These are phyloP conservation scores for Schizotus pectinicornis DNA, from an alignment of 2,888 invertebrate genomes.

Conservation along the genomic window DNA sequence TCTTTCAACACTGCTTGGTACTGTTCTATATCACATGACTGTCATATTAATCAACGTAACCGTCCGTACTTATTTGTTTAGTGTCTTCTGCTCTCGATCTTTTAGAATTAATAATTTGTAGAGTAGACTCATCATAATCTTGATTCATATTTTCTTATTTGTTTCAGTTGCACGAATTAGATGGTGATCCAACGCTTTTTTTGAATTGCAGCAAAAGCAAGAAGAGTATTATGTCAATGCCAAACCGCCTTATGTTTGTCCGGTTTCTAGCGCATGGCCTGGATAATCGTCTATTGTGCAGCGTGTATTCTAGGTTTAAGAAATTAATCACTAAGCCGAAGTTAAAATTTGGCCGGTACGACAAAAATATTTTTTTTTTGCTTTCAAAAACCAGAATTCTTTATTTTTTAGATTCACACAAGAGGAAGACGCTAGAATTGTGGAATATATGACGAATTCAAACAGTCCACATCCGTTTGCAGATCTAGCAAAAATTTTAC, in stretches of 20 bases:
- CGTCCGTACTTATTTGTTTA: too few species aligned
- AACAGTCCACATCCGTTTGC: constrained; percentile 17
- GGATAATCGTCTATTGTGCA: constrained; percentile 31
- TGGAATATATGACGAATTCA: constrained; percentile 24
- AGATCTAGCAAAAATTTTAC: constrained; percentile 34
- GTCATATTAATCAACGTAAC: too few species aligned
- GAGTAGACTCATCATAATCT: too few species aligned
- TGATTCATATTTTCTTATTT: too few species aligned
- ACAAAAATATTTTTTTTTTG: background rate
- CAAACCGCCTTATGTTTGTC: constrained; percentile 34
- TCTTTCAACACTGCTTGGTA: too few species aligned
- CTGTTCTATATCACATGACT: too few species aligned
- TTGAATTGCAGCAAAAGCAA: constrained; percentile 18
- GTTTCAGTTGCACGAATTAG: constrained; percentile 37
- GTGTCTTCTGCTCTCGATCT: too few species aligned
- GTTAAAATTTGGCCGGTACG: constrained; percentile 36
- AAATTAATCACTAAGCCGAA: constrained; percentile 16
- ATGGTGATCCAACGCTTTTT: constrained; percentile 30
- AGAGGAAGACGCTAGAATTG: constrained; percentile 38
- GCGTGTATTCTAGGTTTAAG: constrained; percentile 38
- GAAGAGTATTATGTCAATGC: background rate
- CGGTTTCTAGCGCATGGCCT: constrained; percentile 36
- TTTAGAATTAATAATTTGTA: too few species aligned
- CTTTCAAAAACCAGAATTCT: constrained; percentile 1
- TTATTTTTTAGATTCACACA: constrained; percentile 34